Base-by-base conservation (phyloP, 1,140 invertebrate genomes). In the Drosophila pruinosa region DNA sequence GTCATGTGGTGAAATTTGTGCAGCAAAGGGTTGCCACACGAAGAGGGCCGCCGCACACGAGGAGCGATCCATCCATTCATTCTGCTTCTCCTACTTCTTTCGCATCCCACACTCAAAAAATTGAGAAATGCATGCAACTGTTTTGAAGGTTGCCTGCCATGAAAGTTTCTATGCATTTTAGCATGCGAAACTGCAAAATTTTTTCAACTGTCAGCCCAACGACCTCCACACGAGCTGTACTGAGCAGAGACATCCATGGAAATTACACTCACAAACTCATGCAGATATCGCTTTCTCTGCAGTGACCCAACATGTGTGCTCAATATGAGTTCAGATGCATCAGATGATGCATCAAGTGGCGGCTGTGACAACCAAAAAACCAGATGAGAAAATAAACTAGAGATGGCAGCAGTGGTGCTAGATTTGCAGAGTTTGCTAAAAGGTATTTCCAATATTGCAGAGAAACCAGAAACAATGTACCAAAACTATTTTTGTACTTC, bases 1-100 rank as follows among this genome's bases (percentile, higher is more conserved):
- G 82, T 88, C 82, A 86, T 88, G 82, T 78, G 82, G 82, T 88
- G 82, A 86, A 86, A 86, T 86, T 86, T 78, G 75, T 78, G 81
- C 73, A 81, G 65, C 70, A 68, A 74, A 59, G 17, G 48, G 56
- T 50, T 48, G 48, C 50, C 64, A 69, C 62, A 67, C 4, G 6
- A 45, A 67, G 63, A 8, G 43, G 31, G 10, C n/a, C n/a, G 52
- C 21, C n/a, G n/a, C n/a, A n/a, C n/a, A n/a, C n/a, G n/a, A n/a
- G n/a, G n/a, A n/a, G n/a, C n/a, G n/a, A n/a, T n/a, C n/a, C n/a
- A n/a, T n/a, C n/a, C n/a, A n/a, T n/a, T n/a, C n/a, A 59, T 63
- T 56, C 45, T 54, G 57, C 78, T 28, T 50, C 47, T 28, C 10
- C 15, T 15, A 1, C 15, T 2, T n/a, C n/a, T 34, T 34, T 39